Base-by-base conservation (phyloP, 2,888 invertebrate species). In the Calameuta pallipes region DNA sequence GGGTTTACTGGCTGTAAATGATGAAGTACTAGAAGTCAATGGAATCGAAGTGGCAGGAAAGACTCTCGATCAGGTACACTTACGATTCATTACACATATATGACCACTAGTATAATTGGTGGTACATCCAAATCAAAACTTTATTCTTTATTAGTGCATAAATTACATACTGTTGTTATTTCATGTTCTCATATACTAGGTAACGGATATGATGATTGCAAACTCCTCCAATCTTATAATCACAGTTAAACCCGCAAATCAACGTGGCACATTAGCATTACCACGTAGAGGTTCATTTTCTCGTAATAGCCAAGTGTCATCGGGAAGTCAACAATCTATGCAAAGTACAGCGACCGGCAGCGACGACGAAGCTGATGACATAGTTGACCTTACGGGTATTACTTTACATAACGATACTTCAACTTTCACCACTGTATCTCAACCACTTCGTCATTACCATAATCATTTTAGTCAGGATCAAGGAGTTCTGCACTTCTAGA, bases 181-280 rank as follows among this genome's bases (percentile, higher is more conserved):
- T 75, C 68, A 70, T 73, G 76, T 76, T 71, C 56, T 81, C 9
- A 56, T 56, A 23, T 30, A 84, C 0, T 92, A 96, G 94, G 98
- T 99, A 80, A 98, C 98, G 0, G 98, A 99, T 92, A 99, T 99
- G 99, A 99, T 99, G 98, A 98, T 99, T 75, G 99, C 99, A 69
- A 99, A 99, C 92, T 98, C 98, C 80, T 97, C 97, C 76, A 99
- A 99, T 93, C 94, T 99, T 86, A 98, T 99, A 85, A 97, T 99
- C 86, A 99, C 99, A 1, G 98, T 98, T 34, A 97, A 98, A 89
- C 99, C 99, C 77, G 98, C 98, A 81, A 98, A 98, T 93, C 98
- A 98, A 93, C 94, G 96, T 87, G 88, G 90, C 70, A 89, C 90
- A 81, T 86, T 90, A 69, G 93, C 93, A n/a, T 93, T 93, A n/a